Evolutionary conservation across 2,113 vertebrate genomes (phyloP).

Genomic region (Centrocercus urophasianus): DNA sequence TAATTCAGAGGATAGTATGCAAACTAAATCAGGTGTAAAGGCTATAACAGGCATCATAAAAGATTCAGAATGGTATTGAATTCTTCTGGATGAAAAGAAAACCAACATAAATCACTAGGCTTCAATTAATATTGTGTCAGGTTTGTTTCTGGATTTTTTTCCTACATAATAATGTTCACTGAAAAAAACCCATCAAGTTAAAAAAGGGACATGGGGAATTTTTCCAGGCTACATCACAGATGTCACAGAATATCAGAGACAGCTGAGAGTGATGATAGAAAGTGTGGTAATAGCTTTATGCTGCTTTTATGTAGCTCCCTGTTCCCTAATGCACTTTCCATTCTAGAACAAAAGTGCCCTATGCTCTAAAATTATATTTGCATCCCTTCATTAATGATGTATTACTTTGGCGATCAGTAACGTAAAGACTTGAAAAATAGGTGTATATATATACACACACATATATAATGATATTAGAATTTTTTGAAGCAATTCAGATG

Average conservation of each 20-base stretch:
- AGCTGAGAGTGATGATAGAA: constrained; percentile 70
- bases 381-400: neutral
- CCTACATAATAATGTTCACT: constrained; percentile 43
- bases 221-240: constrained; percentile 62
- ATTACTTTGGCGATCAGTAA: neutral
- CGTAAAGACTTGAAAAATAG: neutral
- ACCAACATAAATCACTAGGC: constrained; percentile 48
- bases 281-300: constrained; percentile 9
- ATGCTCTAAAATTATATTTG: neutral
- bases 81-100: constrained; percentile 47
- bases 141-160: constrained; percentile 11
- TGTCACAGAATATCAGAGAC: constrained; percentile 68
- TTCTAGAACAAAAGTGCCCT: constrained; percentile 5
- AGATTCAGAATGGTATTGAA: constrained; percentile 54
- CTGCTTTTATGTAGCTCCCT: constrained; percentile 46
- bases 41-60: constrained; percentile 60
- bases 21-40: constrained; percentile 59
- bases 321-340: constrained; percentile 45
- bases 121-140: constrained; percentile 68
- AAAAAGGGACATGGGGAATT: constrained; percentile 61
- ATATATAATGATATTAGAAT: neutral
- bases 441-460: neutral
- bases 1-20: constrained; percentile 25
- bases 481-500: neutral
- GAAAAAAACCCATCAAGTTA: constrained; percentile 35